phyloP scores from a whole-genome alignment of 2,888 invertebrate species.

The Acanthoscelides obtectus region DNA sequence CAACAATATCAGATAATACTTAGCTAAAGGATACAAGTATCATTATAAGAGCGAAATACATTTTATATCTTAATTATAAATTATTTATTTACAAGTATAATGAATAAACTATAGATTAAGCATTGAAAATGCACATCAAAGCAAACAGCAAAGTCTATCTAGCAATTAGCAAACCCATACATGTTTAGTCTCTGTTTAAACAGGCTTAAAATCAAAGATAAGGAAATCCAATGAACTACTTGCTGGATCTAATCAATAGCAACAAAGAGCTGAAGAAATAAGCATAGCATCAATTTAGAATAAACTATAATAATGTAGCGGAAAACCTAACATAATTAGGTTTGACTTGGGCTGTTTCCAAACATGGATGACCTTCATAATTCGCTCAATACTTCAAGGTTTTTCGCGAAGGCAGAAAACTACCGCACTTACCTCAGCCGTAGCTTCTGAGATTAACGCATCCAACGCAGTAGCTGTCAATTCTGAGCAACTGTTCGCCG shows the following conservation, averaged over 20 bases:
- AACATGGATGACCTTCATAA: background rate
- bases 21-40: no score
- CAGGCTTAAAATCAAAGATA: no score
- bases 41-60: no score
- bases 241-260: background rate
- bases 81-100: no score
- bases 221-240: background rate
- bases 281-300: background rate
- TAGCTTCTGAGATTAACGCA: slow-evolving; percentile 6
- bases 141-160: no score
- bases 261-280: background rate
- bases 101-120: no score
- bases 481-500: background rate
- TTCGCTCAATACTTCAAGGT: background rate
- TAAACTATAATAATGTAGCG: background rate
- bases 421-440: slow-evolving; percentile 1
- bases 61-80: no score
- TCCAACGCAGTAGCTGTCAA: slow-evolving; percentile 6
- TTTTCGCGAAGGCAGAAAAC: background rate
- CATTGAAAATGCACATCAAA: no score
- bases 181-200: no score
- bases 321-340: background rate
- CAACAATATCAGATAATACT: no score
- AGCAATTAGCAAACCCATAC: no score
- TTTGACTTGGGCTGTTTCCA: background rate